Conservation (phyloP, 1,140 invertebrate genomes). For the Eurosta solidaginis region DNA sequence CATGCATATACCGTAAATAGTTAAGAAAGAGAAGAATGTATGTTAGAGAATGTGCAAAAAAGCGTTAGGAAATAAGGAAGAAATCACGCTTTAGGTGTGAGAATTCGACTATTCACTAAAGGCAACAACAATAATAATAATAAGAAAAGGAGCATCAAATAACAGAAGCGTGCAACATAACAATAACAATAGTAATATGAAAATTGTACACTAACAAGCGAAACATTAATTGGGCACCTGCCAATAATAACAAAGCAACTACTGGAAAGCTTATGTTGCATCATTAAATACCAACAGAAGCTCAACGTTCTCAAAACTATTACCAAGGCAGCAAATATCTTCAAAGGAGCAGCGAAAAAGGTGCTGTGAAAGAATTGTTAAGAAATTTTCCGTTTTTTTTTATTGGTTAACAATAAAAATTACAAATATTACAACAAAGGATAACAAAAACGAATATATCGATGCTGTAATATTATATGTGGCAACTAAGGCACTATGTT, state of each 20-base stretch:
- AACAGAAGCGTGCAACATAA: neutral
- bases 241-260: neutral
- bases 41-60: neutral
- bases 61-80: neutral
- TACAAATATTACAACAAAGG: neutral
- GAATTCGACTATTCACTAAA: slow-evolving; percentile 1
- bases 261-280: neutral
- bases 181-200: neutral
- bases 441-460: neutral
- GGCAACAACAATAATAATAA: neutral
- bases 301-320: neutral
- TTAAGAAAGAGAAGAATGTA: neutral
- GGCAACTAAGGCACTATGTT: neutral
- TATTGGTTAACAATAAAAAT: neutral
- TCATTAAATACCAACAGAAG: neutral
- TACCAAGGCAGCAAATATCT: too few species aligned
- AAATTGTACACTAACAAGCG: neutral
- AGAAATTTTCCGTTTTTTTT: neutral
- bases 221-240: neutral
- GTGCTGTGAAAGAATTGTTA: neutral
- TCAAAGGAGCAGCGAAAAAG: too few species aligned
- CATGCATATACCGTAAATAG: neutral
- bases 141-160: neutral
- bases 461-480: neutral
- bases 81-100: slow-evolving; percentile 20